Evolutionary conservation across 2,113 vertebrate genomes (phyloP).

Genomic region (Sphyrna mokarran): DNA sequence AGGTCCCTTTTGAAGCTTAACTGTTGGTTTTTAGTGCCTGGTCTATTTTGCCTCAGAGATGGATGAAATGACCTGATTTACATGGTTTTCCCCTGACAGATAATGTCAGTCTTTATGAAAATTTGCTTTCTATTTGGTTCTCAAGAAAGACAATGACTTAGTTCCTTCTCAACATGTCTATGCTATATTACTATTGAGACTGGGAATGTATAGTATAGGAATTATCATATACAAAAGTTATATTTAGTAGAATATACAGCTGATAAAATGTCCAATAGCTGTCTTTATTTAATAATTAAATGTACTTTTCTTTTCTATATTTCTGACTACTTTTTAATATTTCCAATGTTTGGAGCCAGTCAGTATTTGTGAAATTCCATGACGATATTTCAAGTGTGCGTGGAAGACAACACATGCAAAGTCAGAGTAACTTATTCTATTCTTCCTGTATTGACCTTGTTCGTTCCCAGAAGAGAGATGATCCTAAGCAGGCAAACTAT

Average conservation of each 20-base stretch:
- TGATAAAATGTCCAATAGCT: neutral
- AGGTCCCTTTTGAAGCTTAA: neutral
- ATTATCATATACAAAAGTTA: neutral
- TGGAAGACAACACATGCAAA: neutral
- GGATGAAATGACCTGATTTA: neutral
- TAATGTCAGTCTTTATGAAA: neutral
- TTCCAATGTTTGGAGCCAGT: neutral
- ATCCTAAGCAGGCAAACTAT: neutral
- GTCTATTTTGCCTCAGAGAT: neutral
- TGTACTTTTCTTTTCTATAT: neutral
- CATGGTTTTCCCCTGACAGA: neutral
- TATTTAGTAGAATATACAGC: neutral
- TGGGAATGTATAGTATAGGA: neutral
- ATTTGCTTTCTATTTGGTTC: neutral
- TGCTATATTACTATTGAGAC: too few species aligned
- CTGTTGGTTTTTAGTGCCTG: neutral
- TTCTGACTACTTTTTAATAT: neutral
- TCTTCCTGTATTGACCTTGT: neutral
- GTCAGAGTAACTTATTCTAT: neutral
- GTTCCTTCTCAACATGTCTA: neutral
- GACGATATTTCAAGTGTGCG: neutral
- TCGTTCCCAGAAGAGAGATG: neutral
- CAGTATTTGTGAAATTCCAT: neutral
- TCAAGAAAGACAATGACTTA: neutral
- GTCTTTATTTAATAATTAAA: neutral